phyloP scores from a whole-genome alignment of 2,797 vertebrate species.

The Remorina albescens region DNA sequence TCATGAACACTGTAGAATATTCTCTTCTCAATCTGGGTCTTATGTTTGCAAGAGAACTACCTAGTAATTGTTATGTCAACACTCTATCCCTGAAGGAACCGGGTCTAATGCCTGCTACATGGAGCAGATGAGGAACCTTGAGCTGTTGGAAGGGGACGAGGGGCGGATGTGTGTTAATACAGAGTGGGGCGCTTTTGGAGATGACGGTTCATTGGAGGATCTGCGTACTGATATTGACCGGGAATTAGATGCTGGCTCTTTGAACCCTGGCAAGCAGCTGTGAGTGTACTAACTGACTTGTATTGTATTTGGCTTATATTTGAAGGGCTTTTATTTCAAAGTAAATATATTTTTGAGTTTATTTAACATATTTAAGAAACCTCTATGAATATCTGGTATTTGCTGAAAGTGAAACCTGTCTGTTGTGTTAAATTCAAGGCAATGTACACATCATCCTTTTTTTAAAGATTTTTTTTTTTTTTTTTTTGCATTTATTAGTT shows the following conservation, averaged over 20 bases:
- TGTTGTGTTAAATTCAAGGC: not conserved
- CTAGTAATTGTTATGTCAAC: not conserved
- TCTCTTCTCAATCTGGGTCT: not conserved
- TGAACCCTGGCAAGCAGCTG: constrained; percentile 96
- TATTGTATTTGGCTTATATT: no score
- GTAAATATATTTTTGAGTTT: not conserved
- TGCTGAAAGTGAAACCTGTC: not conserved
- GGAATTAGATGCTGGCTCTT: constrained; percentile 94
- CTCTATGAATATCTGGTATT: not conserved
- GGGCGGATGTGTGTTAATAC: constrained; percentile 97
- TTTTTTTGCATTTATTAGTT: no score
- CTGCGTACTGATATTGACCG: constrained; percentile 92
- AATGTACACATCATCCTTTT: no score
- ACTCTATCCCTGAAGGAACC: constrained; percentile 82
- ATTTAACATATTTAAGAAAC: no score
- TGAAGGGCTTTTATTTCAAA: not conserved
- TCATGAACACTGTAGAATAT: not conserved
- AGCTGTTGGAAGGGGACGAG: constrained; percentile 93
- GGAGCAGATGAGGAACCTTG: constrained; percentile 97
- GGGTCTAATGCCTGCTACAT: constrained; percentile 98
- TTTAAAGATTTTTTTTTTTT: no score
- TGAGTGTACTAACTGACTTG: no score
- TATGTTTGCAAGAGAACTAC: not conserved
- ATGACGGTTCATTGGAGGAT: constrained; percentile 89
- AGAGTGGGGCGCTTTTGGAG: constrained; percentile 98